phyloP scores from a whole-genome alignment of 2,797 vertebrate genomes.

The Periparus ater region DNA sequence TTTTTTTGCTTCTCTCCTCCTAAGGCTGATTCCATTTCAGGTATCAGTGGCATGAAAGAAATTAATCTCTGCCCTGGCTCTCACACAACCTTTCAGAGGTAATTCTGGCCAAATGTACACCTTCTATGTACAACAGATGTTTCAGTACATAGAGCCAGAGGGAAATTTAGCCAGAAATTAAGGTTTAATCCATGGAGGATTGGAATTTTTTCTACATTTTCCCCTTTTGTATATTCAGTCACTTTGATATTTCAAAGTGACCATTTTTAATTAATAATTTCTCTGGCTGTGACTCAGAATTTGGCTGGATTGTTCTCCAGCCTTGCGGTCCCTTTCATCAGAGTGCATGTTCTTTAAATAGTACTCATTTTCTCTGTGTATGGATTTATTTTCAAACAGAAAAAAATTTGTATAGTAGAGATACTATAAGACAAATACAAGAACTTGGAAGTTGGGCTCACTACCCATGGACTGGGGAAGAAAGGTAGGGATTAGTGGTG shows the following conservation, averaged over 20 bases:
- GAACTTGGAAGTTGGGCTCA: neutral
- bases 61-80: neutral
- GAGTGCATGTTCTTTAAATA: neutral
- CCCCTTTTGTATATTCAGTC: neutral
- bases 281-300: neutral
- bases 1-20: neutral
- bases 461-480: neutral
- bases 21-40: neutral
- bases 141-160: neutral
- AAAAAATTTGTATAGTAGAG: neutral
- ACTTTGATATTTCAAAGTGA: neutral
- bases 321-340: neutral
- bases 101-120: neutral
- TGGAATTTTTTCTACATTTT: neutral
- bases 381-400: neutral
- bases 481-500: neutral
- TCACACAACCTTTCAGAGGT: neutral
- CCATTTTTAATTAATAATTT: neutral
- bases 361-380: neutral
- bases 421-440: neutral
- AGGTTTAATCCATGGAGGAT: neutral
- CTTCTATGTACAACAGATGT: neutral
- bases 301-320: neutral
- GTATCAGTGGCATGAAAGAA: neutral
- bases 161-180: neutral